Percentiles rank a stretch among this genome's conserved stretches.
Evolutionary conservation across 2,888 invertebrate genomes (phyloP).

Genomic region (Linyphia triangularis): DNA sequence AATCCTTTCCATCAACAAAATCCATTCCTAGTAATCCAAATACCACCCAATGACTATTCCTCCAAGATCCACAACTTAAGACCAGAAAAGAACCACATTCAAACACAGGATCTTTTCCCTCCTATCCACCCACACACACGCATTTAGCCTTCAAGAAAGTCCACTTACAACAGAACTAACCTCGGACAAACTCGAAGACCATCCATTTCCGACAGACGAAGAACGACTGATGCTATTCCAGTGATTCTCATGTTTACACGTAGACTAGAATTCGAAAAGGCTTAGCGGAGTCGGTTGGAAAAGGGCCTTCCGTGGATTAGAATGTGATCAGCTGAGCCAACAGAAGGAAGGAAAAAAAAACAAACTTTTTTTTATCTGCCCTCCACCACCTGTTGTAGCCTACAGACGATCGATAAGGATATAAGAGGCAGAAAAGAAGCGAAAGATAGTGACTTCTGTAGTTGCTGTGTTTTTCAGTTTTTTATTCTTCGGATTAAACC

Average conservation of each 20-base stretch:
- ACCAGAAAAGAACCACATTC: not conserved
- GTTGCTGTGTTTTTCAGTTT: too few species aligned
- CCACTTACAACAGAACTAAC: not conserved
- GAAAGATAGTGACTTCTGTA: too few species aligned
- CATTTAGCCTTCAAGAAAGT: too few species aligned
- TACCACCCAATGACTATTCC: not conserved
- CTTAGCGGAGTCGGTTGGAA: not conserved
- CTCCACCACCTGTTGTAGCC: slow-evolving; percentile 48
- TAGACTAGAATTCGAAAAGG: not conserved
- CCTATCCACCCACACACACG: not conserved
- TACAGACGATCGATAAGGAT: slow-evolving; percentile 30
- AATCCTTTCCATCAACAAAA: not conserved
- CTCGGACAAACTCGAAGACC: not conserved
- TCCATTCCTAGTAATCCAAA: not conserved
- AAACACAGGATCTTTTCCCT: not conserved
- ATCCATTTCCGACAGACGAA: not conserved
- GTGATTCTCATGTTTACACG: not conserved
- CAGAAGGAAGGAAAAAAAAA: too few species aligned
- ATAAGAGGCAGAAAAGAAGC: not conserved
- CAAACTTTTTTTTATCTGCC: slow-evolving; percentile 41
- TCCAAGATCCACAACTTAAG: not conserved
- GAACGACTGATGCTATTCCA: not conserved
- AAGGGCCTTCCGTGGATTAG: not conserved
- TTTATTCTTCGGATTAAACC: too few species aligned
- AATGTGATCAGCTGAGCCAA: not conserved